phyloP scores from a whole-genome alignment of 2,888 invertebrate species.

The Polyommatus iphigenia region DNA sequence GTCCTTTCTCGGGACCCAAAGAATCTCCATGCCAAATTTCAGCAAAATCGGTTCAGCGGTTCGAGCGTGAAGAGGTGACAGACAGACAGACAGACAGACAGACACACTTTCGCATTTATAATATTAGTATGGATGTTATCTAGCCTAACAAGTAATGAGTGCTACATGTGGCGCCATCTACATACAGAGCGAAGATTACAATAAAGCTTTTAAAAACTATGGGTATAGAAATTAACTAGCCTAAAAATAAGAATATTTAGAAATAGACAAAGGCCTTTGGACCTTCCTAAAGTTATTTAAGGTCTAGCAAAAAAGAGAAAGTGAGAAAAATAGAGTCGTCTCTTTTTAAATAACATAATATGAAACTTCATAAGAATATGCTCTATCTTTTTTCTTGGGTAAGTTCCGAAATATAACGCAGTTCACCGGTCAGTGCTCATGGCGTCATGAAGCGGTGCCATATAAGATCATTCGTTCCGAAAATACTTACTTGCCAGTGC shows the following conservation, averaged over 20 bases:
- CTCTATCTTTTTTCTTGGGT: background rate
- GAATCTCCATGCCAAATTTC: no score
- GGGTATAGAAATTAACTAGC: background rate
- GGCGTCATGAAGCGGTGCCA: no score
- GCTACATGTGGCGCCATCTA: background rate
- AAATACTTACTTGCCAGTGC: no score
- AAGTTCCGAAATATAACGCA: no score
- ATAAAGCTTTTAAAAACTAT: background rate
- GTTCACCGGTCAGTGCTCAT: no score
- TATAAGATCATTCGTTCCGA: no score
- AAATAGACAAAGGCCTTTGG: background rate
- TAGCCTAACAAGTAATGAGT: background rate
- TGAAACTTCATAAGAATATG: background rate
- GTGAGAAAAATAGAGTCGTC: background rate
- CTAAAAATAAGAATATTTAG: background rate
- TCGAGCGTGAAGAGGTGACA: no score
- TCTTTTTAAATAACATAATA: background rate
- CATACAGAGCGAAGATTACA: background rate
- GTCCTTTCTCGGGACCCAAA: no score
- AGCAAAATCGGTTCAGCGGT: no score
- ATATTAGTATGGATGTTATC: no score
- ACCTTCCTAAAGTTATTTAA: background rate
- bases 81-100: no score
- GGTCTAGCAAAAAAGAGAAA: background rate
- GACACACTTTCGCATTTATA: no score